Conservation (phyloP, 2,888 invertebrate species). For the Leptopilina syphax region DNA sequence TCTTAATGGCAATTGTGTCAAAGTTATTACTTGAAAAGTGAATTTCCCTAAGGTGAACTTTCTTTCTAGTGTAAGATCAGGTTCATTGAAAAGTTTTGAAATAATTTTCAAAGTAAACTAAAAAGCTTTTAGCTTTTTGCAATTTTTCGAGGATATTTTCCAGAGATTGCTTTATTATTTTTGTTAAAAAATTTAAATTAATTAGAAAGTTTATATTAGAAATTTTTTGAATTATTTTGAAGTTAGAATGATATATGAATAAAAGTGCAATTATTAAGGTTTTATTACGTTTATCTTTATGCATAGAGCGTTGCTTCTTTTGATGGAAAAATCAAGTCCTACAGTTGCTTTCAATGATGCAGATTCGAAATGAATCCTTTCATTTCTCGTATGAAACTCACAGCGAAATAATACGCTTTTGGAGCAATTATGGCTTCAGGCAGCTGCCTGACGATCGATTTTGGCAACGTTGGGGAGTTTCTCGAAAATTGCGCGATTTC, state of each 20-base stretch:
- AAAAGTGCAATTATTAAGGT: no score
- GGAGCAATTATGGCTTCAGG: slow-evolving; percentile 44
- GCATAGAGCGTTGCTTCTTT: background rate
- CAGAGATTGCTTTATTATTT: no score
- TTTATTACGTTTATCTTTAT: no score
- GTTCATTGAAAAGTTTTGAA: background rate
- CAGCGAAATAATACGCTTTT: slow-evolving; percentile 47
- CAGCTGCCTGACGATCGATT: slow-evolving; percentile 46
- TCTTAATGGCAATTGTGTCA: slow-evolving; percentile 1
- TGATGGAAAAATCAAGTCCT: background rate
- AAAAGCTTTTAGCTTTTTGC: no score
- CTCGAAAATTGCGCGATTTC: slow-evolving; percentile 41
- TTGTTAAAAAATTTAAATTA: no score
- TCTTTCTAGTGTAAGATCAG: background rate
- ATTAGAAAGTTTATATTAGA: no score
- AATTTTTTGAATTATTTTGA: no score
- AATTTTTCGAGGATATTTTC: no score
- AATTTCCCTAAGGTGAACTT: slow-evolving; percentile 16
- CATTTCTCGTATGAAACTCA: slow-evolving; percentile 34
- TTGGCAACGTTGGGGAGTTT: slow-evolving; percentile 35
- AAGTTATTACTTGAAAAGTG: slow-evolving; percentile 1
- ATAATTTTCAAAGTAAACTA: background rate
- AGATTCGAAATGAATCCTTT: slow-evolving; percentile 28
- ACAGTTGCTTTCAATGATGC: slow-evolving; percentile 12
- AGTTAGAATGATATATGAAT: no score